Conservation (phyloP, 2,113 vertebrate genomes). For the Nerophis lumbriciformis region DNA sequence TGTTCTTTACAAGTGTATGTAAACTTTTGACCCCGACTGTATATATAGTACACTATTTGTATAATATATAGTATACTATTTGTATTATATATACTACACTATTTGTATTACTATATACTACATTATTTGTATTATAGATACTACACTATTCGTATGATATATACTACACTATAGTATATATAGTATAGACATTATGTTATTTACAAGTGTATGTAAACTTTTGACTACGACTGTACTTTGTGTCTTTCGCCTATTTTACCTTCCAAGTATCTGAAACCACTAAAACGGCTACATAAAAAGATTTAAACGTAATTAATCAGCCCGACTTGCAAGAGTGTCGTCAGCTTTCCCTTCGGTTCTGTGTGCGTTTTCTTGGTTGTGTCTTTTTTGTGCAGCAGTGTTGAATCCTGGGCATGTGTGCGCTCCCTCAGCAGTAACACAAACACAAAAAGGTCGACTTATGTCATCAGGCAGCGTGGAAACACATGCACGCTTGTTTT, state of each 20-base stretch:
- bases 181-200: too few relatives aligned
- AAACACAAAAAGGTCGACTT: slow-evolving; percentile 53
- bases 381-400: not conserved
- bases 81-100: too few relatives aligned
- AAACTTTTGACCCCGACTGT: too few relatives aligned
- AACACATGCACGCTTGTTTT: slow-evolving; percentile 12
- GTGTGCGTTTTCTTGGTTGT: not conserved
- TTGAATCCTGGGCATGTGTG: slow-evolving; percentile 29
- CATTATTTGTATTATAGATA: too few relatives aligned
- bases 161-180: too few relatives aligned
- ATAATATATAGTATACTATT: too few relatives aligned
- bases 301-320: not conserved
- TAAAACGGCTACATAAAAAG: not conserved
- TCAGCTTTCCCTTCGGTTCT: not conserved
- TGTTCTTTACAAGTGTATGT: too few relatives aligned
- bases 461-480: slow-evolving; percentile 16
- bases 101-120: too few relatives aligned
- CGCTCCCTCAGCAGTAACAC: slow-evolving; percentile 42
- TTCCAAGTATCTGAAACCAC: not conserved
- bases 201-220: too few relatives aligned
- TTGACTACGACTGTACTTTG: not conserved
- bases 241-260: not conserved
- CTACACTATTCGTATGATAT: too few relatives aligned
- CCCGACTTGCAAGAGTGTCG: not conserved
- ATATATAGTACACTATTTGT: too few relatives aligned